phyloP scores from a whole-genome alignment of 2,888 invertebrate genomes.

The Pseudococcus jackbeardsleyi region DNA sequence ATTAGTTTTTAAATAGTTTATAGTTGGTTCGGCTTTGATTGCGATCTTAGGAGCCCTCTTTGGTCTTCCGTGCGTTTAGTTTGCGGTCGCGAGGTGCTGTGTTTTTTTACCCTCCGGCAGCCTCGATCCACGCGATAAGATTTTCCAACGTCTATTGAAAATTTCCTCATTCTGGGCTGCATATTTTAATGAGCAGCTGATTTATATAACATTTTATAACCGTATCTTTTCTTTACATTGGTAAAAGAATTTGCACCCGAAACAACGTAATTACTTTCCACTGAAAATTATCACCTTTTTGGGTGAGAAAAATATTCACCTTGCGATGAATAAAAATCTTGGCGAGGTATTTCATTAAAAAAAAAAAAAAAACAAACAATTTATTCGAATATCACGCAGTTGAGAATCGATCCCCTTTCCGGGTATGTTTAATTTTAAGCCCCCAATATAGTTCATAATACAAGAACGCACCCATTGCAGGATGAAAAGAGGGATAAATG shows the following conservation, averaged over 20 bases:
- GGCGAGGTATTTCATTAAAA: background rate
- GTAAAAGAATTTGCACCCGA: background rate
- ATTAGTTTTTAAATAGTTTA: slow-evolving; percentile 57
- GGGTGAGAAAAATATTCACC: background rate
- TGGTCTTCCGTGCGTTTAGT: background rate
- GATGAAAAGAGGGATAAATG: background rate
- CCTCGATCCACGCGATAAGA: slow-evolving; percentile 1
- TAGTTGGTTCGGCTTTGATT: slow-evolving; percentile 55
- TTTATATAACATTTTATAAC: background rate
- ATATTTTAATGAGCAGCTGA: slow-evolving; percentile 10
- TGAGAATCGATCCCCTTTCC: background rate
- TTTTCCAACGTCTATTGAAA: slow-evolving; percentile 9
- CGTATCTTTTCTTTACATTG: background rate
- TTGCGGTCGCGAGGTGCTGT: background rate
- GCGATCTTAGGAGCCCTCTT: slow-evolving; percentile 30
- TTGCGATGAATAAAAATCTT: background rate
- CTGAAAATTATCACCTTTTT: background rate
- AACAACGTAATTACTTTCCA: background rate
- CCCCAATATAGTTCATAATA: too few species aligned
- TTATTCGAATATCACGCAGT: background rate
- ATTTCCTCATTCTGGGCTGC: background rate
- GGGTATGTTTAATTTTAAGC: background rate
- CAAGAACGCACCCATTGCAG: background rate
- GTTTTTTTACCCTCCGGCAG: background rate
- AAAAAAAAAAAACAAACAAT: background rate